Evolutionary conservation across 2,888 invertebrate species (phyloP).

Genomic region (Pilophorus perplexus): DNA sequence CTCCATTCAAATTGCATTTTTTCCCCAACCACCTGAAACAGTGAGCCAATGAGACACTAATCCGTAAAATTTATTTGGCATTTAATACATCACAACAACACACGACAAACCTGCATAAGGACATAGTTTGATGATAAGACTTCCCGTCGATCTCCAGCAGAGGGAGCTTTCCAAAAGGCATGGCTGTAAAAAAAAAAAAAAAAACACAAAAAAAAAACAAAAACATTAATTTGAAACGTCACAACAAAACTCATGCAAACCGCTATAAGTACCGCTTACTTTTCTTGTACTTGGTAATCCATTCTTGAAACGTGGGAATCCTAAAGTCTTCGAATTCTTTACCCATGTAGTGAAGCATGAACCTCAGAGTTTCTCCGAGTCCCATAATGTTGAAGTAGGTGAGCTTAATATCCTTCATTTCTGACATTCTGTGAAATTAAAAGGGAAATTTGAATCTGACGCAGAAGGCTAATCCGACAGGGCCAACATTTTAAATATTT

Average conservation of each 20-base stretch:
- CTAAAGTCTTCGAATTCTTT: slow-evolving; percentile 54
- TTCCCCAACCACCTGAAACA: slow-evolving; percentile 50
- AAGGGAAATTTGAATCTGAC: too few species aligned
- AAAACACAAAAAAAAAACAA: background rate
- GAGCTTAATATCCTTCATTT: slow-evolving; percentile 50
- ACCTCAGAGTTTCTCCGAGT: slow-evolving; percentile 53
- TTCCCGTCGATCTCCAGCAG: slow-evolving; percentile 50
- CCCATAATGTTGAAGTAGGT: slow-evolving; percentile 54
- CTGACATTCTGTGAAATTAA: background rate
- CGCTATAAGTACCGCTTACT: slow-evolving; percentile 10
- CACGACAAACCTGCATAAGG: slow-evolving; percentile 49
- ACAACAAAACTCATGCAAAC: background rate
- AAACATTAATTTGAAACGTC: background rate
- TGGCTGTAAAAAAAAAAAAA: slow-evolving; percentile 45
- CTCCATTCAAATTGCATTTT: slow-evolving; percentile 47
- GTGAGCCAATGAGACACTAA: slow-evolving; percentile 37
- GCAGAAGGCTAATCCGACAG: too few species aligned
- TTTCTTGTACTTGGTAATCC: slow-evolving; percentile 31
- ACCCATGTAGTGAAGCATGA: slow-evolving; percentile 52
- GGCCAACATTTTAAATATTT: too few species aligned
- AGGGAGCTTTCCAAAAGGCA: slow-evolving; percentile 50
- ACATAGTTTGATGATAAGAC: slow-evolving; percentile 49
- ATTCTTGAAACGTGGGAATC: slow-evolving; percentile 45
- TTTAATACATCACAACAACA: too few species aligned
- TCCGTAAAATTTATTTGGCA: too few species aligned